These are phyloP conservation scores for Mycteria americana DNA, from an alignment of 2,797 vertebrate genomes.

Conservation along the genomic window DNA sequence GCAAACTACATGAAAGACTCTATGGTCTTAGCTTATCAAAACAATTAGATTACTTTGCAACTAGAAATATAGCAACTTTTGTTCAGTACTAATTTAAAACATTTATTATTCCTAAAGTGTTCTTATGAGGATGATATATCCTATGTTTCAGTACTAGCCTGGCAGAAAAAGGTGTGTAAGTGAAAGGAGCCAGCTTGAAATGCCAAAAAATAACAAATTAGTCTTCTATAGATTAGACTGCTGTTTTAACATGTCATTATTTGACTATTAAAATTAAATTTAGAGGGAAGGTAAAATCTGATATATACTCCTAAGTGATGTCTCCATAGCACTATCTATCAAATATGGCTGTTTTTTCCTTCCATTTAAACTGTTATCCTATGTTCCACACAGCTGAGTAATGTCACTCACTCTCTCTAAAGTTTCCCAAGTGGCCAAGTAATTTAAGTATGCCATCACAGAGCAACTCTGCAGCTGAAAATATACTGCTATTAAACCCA, in stretches of 20 bases:
- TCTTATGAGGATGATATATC: neutral
- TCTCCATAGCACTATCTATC: slow-evolving; percentile 15
- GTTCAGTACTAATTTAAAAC: neutral
- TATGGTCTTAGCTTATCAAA: neutral
- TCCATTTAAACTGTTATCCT: slow-evolving; percentile 27
- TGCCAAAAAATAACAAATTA: slow-evolving; percentile 32
- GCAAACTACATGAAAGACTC: neutral
- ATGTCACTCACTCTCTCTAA: slow-evolving; percentile 55
- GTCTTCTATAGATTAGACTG: neutral
- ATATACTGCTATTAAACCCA: slow-evolving; percentile 60
- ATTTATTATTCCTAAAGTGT: neutral
- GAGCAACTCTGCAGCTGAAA: slow-evolving; percentile 62
- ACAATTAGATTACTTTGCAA: neutral
- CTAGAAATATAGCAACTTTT: neutral
- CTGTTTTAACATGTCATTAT: slow-evolving; percentile 36
- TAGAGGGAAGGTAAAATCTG: neutral
- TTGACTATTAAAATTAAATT: slow-evolving; percentile 53
- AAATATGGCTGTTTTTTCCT: slow-evolving; percentile 2
- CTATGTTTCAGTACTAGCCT: neutral
- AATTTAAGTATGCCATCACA: slow-evolving; percentile 68
- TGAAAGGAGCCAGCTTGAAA: neutral
- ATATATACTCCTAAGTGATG: neutral
- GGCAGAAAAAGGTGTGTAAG: neutral
- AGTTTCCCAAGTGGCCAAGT: slow-evolving; percentile 58
- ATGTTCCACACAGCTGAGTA: slow-evolving; percentile 24